Evolutionary conservation across 2,113 vertebrate species (phyloP), one percentile per base, ranked within the genome.

Genomic region (Trachemys scripta): DNA sequence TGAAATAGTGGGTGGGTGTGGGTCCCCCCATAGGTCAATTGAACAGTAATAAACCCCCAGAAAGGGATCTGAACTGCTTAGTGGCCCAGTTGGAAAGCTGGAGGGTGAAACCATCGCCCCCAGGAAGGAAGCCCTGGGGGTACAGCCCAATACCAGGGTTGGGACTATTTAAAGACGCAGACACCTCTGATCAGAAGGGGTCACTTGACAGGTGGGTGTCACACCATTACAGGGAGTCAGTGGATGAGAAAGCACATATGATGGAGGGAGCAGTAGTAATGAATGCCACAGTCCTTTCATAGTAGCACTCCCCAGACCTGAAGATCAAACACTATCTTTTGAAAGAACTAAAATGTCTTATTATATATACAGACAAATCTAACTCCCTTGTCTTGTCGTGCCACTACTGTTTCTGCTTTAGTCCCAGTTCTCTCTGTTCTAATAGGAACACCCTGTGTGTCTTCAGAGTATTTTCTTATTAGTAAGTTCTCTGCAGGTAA

Each of bases 311-410:
- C 79, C 65, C 59, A 72, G 79, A 38, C 84, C 62, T 81, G 78
- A 92, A 75, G 65, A 27, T 90, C 42, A 88, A 72, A 25, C 47
- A 24, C 47, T 89, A 87, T 10, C 12, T 90, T 88, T 87, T 90
- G 29, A 10, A 31, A 90, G 78, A 92, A 69, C 85, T 84, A 78
- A 79, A 85, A 51, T 0, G 0, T 85, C 51, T 91, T 69, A 72
- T 82, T 91, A 25, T 47, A 57, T 84, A 24, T 88, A 89, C 53
- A 94, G 62, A 96, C 93, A 95, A 87, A 12, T 93, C 56, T 86
- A 80, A 90, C 90, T 20, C 27, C 82, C 17, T 51, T 86, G 22
- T 87, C 47, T 89, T 59, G 2, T 93, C 47, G 76, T 75, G 31
- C 45, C 87, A 35, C 25, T 81, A 0, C 78, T 80, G 54, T 85